A percentile compares a stretch with the other conserved stretches of the same genome.
Conservation (phyloP, 2,797 vertebrate genomes). For the Rhyacichthys aspro region DNA sequence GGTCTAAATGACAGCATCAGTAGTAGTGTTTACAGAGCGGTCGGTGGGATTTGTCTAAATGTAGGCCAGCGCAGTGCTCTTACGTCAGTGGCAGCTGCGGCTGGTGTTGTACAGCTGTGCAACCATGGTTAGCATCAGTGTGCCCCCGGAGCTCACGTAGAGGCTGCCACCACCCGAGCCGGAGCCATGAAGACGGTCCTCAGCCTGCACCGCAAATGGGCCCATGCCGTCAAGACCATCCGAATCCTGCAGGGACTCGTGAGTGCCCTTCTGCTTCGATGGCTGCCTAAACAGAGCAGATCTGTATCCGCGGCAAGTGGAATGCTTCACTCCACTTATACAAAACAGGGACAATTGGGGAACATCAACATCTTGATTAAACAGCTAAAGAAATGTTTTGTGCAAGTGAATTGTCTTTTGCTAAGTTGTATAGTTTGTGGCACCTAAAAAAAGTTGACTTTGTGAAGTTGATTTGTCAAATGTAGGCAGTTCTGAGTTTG, state of each 20-base stretch:
- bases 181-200: conserved; percentile 85
- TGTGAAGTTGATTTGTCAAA: too few relatives aligned
- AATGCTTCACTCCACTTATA: too few relatives aligned
- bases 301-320: conserved; percentile 7
- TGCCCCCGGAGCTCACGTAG: conserved; percentile 63
- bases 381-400: too few relatives aligned
- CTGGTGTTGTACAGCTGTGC: conserved; percentile 73
- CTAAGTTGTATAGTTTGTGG: too few relatives aligned
- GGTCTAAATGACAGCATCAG: too few relatives aligned
- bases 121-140: conserved; percentile 56
- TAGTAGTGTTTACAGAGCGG: conserved; percentile 62
- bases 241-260: conserved; percentile 89
- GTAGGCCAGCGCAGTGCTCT: conserved; percentile 91
- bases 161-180: conserved; percentile 35
- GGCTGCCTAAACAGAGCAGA: conserved; percentile 15
- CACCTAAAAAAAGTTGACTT: too few relatives aligned
- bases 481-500: too few relatives aligned
- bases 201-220: conserved; percentile 89
- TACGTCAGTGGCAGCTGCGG: conserved; percentile 84
- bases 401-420: too few relatives aligned
- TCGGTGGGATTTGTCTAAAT: conserved; percentile 90
- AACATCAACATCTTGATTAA: too few relatives aligned
- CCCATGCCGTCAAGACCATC: conserved; percentile 88
- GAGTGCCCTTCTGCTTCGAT: conserved; percentile 71
- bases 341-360: too few relatives aligned